A percentile compares a stretch with the other conserved stretches of the same genome.
These are phyloP conservation scores for Pseudomugil tenellus DNA, from an alignment of 2,797 vertebrate species.

Conservation along the genomic window DNA sequence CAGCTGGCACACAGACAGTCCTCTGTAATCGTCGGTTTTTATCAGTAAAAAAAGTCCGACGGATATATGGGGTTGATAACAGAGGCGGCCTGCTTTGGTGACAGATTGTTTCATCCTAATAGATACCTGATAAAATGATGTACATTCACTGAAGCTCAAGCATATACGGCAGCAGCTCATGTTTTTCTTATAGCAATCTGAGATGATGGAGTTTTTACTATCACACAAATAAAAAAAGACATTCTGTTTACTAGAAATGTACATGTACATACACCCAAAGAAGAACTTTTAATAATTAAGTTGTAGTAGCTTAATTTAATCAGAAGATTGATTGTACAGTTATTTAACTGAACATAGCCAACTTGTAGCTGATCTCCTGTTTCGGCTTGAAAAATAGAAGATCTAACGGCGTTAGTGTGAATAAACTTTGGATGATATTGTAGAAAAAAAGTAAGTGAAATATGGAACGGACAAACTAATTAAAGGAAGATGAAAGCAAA, in stretches of 20 bases:
- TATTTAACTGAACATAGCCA: not conserved
- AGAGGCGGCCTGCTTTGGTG: conserved; percentile 70
- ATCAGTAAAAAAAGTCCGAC: conserved; percentile 62
- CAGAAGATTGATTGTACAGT: not conserved
- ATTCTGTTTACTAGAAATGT: not conserved
- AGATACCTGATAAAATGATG: conserved; percentile 30
- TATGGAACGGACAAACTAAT: conserved; percentile 13
- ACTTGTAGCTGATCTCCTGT: not conserved
- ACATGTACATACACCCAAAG: not conserved
- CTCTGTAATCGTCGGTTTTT: conserved; percentile 65
- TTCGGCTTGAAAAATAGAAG: not conserved
- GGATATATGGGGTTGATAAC: conserved; percentile 69
- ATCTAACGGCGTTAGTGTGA: not conserved
- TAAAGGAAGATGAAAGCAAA: conserved; percentile 47
- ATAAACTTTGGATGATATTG: conserved; percentile 23
- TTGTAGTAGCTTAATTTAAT: not conserved
- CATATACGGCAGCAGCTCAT: not conserved
- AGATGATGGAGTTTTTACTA: not conserved
- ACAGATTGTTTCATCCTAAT: conserved; percentile 38
- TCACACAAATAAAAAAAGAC: not conserved
- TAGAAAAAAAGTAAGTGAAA: not conserved
- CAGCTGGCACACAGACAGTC: conserved; percentile 57
- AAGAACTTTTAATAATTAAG: too few relatives aligned
- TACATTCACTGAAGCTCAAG: conserved; percentile 15
- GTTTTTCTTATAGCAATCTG: not conserved